Percentiles rank a stretch among this genome's conserved stretches.
Conservation (phyloP, 2,888 invertebrate species). For the Cataglyphis albicans region DNA sequence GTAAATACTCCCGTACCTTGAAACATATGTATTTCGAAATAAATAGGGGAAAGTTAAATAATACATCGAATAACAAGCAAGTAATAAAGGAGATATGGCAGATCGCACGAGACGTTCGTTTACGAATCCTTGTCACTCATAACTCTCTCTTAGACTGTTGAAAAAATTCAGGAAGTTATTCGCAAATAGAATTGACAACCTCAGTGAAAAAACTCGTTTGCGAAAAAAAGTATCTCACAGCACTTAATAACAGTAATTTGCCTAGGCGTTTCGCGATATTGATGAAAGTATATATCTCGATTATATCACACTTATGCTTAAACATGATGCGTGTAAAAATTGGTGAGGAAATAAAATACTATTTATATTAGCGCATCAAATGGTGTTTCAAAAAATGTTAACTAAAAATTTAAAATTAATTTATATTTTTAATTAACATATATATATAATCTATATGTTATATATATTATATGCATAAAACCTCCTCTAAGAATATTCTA, state of each 20-base stretch:
- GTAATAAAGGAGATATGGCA: slow-evolving; percentile 69
- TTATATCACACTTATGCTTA: slow-evolving; percentile 47
- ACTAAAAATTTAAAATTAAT: too few species aligned
- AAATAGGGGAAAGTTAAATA: slow-evolving; percentile 71
- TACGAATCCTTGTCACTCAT: slow-evolving; percentile 53
- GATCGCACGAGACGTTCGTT: slow-evolving; percentile 60
- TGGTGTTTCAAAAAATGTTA: neutral
- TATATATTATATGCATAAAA: too few species aligned
- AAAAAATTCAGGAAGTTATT: slow-evolving; percentile 57
- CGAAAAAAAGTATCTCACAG: slow-evolving; percentile 50
- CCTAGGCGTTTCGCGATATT: slow-evolving; percentile 51
- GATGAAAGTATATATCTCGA: slow-evolving; percentile 35
- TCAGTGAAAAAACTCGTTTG: slow-evolving; percentile 46
- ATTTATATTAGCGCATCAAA: slow-evolving; percentile 7
- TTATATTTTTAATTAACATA: too few species aligned
- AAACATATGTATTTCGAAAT: slow-evolving; percentile 47
- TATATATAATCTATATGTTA: too few species aligned
- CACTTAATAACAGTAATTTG: slow-evolving; percentile 64
- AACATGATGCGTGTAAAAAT: slow-evolving; percentile 51
- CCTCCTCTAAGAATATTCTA: neutral
- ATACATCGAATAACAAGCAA: slow-evolving; percentile 48
- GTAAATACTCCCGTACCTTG: slow-evolving; percentile 2
- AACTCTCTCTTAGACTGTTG: slow-evolving; percentile 59
- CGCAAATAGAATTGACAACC: slow-evolving; percentile 51
- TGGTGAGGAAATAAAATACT: slow-evolving; percentile 2